These are phyloP conservation scores for Neodiprion fabricii DNA, from an alignment of 1,140 invertebrate genomes.

Conservation along the genomic window DNA sequence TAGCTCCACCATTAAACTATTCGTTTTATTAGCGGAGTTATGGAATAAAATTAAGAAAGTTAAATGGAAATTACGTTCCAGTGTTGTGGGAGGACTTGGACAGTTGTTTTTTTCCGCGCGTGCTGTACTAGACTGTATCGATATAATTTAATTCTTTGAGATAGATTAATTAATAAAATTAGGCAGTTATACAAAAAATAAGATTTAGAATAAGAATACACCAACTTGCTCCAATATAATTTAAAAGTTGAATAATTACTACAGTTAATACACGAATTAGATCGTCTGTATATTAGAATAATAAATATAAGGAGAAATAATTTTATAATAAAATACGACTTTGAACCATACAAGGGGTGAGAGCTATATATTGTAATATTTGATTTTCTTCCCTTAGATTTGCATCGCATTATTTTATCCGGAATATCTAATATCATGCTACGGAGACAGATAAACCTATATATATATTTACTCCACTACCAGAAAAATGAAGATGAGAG, in stretches of 20 bases:
- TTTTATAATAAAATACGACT: constrained; percentile 17
- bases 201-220: neutral
- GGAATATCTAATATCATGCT: no score
- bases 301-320: constrained; percentile 17
- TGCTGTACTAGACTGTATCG: neutral
- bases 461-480: no score
- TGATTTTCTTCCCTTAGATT: neutral
- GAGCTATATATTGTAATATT: neutral
- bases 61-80: neutral
- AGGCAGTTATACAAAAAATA: neutral
- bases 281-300: constrained; percentile 16
- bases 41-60: neutral
- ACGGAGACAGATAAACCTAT: no score
- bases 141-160: constrained; percentile 1
- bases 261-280: constrained; percentile 4
- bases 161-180: neutral
- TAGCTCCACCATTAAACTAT: neutral
- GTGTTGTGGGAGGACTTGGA: neutral
- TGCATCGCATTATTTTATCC: neutral
- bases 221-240: constrained; percentile 13
- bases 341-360: neutral
- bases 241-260: constrained; percentile 16
- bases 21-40: constrained; percentile 1
- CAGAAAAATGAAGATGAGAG: no score
- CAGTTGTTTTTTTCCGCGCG: neutral